A percentile compares a stretch with the other conserved stretches of the same genome.
Conservation (phyloP, 1,140 invertebrate species). For the Asbolus verrucosus region DNA sequence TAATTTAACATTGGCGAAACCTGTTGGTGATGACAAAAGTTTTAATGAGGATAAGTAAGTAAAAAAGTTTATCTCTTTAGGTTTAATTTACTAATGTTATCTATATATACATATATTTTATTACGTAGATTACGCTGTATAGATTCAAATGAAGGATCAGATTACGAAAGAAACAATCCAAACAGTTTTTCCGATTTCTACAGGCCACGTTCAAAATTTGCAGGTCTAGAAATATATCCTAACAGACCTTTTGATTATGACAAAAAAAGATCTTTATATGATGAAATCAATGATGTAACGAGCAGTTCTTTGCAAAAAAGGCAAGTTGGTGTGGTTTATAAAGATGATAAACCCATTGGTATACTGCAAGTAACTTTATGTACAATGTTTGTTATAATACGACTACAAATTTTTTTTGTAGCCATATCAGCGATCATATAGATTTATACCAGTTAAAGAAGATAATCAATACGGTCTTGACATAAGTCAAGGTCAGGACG, state of each 20-base stretch:
- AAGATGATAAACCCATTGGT: constrained; percentile 59
- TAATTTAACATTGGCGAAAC: constrained; percentile 3
- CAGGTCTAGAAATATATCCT: not conserved
- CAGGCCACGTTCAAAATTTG: not conserved
- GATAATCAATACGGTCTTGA: constrained; percentile 1
- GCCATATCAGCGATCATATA: constrained; percentile 54
- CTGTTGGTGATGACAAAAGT: constrained; percentile 17
- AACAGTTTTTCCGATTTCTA: constrained; percentile 6
- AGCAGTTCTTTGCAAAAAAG: not conserved
- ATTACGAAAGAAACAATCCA: not conserved
- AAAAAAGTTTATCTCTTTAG: not conserved
- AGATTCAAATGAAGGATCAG: not conserved
- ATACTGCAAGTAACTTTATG: constrained; percentile 57
- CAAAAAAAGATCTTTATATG: not conserved
- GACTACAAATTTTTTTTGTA: constrained; percentile 28
- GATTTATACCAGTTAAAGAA: constrained; percentile 51
- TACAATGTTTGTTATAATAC: not conserved
- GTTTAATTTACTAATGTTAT: not conserved
- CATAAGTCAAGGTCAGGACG: not conserved
- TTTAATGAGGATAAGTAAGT: constrained; percentile 23
- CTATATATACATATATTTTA: not conserved
- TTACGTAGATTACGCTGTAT: not conserved
- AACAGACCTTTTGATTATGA: not conserved
- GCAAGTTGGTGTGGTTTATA: constrained; percentile 57
- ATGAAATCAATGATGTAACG: not conserved